Percentiles rank a stretch among this genome's conserved stretches.
These are phyloP conservation scores for Cyclophora albipunctata DNA, from an alignment of 2,888 invertebrate genomes.

Conservation along the genomic window DNA sequence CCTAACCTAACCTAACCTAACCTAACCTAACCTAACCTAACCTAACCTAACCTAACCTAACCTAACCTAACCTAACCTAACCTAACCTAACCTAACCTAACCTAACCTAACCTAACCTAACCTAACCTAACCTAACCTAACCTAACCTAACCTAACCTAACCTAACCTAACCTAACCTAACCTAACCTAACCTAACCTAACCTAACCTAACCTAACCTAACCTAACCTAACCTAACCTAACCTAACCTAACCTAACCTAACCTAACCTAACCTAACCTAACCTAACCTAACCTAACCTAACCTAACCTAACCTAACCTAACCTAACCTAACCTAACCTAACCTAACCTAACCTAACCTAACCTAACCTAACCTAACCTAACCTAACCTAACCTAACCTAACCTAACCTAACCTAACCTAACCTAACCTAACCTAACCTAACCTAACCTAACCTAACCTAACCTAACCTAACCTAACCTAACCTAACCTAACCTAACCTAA, in stretches of 20 bases:
- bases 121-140: slow-evolving; percentile 10
- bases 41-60: slow-evolving; percentile 8
- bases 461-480: slow-evolving; percentile 15
- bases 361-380: slow-evolving; percentile 17
- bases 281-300: slow-evolving; percentile 9
- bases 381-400: slow-evolving; percentile 19
- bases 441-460: slow-evolving; percentile 16
- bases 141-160: slow-evolving; percentile 12
- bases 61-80: slow-evolving; percentile 5
- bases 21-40: slow-evolving; percentile 11
- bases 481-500: slow-evolving; percentile 11
- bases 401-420: slow-evolving; percentile 18
- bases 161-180: slow-evolving; percentile 13
- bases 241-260: slow-evolving; percentile 12
- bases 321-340: slow-evolving; percentile 11
- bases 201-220: slow-evolving; percentile 13
- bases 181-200: slow-evolving; percentile 13
- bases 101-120: slow-evolving; percentile 11
- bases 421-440: slow-evolving; percentile 18
- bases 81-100: slow-evolving; percentile 10
- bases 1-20: slow-evolving; percentile 8
- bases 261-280: slow-evolving; percentile 11
- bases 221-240: slow-evolving; percentile 10
- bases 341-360: slow-evolving; percentile 8
- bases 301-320: slow-evolving; percentile 14